phyloP scores from a whole-genome alignment of 2,113 vertebrate genomes.

The Cygnus buccinator region DNA sequence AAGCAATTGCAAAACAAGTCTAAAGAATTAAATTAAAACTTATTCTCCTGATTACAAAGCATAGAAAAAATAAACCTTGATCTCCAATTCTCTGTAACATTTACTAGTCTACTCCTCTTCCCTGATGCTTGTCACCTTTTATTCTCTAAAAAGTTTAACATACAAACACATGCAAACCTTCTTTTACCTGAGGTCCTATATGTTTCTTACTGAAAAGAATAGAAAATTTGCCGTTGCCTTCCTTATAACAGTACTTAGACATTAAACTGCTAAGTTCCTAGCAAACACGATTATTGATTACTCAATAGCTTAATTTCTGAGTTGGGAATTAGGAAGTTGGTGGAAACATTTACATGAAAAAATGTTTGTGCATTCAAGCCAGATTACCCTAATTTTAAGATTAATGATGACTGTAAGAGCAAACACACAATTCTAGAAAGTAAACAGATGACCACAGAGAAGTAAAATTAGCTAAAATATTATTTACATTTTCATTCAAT shows the following conservation, averaged over 20 bases:
- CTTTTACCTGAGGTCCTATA: background rate
- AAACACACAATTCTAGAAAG: background rate
- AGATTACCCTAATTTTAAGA: slow-evolving; percentile 40
- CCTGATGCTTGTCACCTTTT: background rate
- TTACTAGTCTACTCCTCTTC: background rate
- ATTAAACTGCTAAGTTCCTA: background rate
- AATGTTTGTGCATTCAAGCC: slow-evolving; percentile 20
- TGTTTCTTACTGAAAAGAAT: background rate
- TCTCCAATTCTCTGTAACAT: background rate
- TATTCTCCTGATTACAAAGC: background rate
- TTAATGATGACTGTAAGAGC: background rate
- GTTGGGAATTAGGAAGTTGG: background rate
- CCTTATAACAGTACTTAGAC: background rate
- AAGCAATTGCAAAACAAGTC: background rate
- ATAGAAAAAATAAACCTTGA: background rate
- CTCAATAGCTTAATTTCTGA: background rate
- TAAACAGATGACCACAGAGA: slow-evolving; percentile 28
- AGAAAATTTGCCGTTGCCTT: background rate
- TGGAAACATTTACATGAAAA: background rate
- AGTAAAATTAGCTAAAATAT: slow-evolving; percentile 9
- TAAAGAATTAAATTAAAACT: background rate
- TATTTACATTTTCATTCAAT: slow-evolving; percentile 35
- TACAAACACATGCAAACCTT: background rate
- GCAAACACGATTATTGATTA: background rate
- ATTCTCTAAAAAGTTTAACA: background rate